Base-by-base conservation (phyloP, 1,140 invertebrate genomes). In the Drosophila sturtevanti region DNA sequence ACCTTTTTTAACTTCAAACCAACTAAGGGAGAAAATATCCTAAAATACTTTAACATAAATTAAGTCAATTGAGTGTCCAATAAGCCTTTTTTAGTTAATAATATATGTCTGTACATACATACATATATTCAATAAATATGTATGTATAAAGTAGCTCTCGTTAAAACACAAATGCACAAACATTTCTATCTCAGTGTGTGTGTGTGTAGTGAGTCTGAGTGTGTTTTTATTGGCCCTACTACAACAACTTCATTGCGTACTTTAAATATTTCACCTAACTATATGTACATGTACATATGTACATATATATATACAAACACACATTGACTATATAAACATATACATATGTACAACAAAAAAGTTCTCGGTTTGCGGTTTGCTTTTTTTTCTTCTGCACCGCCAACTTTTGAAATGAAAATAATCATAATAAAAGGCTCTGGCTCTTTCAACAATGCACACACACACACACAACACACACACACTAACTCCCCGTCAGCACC, bases 201-300 rank as follows among this genome's bases (percentile, higher is more conserved):
- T 59, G 11, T 61, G 27, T 38, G 16, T 70, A 63, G 61, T n/a
- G 2, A 4, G 27, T 21, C 41, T 48, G 60, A 52, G 59, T 35
- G 37, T 66, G 54, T 62, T 48, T 74, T 55, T 65, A 35, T 65
- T 66, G 34, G 66, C 68, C 27, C 62, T 67, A 67, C n/a, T 71
- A 67, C 31, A 51, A 22, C 56, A 69, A 64, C 31, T 44, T 67
- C 63, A 48, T 5, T 56, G 68, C 63, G 51, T 61, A 86, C 82
- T 82, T 87, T 87, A 86, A 86, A 86, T 79, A 87, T 87, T 86
- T 79, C 60, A 76, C 72, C 59, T 65, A 86, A 87, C 79, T 87
- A 68, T 70, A 81, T 62, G 78, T 61, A 1, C 27, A 31, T 1
- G 7, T 0, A 31, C 7, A 31, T 48, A 4, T 48, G 18, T 21